A percentile compares a stretch with the other conserved stretches of the same genome.
phyloP scores from a whole-genome alignment of 2,113 vertebrate genomes.

The Pangasianodon hypophthalmus region DNA sequence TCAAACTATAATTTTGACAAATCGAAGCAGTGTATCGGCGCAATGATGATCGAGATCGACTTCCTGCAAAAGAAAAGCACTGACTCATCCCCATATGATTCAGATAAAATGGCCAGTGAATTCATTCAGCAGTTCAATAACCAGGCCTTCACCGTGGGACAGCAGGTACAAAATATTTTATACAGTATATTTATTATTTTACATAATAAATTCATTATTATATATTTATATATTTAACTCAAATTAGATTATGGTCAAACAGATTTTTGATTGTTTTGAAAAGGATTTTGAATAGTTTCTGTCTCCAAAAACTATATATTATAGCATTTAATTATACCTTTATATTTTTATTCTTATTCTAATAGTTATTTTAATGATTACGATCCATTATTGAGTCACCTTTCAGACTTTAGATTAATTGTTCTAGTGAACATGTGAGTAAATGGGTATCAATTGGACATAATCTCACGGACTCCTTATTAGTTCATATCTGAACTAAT shows the following conservation, averaged over 20 bases:
- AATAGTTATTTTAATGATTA: neutral
- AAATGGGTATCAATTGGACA: neutral
- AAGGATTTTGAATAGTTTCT: too few relatives aligned
- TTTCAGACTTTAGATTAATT: neutral
- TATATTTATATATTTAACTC: neutral
- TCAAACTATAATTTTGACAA: conserved; percentile 92
- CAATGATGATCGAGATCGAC: conserved; percentile 96
- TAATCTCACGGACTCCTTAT: neutral
- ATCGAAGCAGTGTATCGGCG: conserved; percentile 92
- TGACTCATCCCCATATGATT: conserved; percentile 93
- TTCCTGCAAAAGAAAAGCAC: conserved; percentile 97
- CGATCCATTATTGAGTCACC: neutral
- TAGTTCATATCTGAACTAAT: neutral
- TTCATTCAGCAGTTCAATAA: conserved; percentile 99
- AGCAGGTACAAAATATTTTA: conserved; percentile 79
- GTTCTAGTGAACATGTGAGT: neutral
- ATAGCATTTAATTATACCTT: too few relatives aligned
- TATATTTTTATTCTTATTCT: neutral
- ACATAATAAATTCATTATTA: neutral
- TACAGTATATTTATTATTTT: neutral
- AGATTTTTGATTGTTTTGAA: too few relatives aligned
- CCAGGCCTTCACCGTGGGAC: conserved; percentile 88
- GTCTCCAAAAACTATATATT: neutral
- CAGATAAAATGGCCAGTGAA: conserved; percentile 94
- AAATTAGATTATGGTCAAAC: too few relatives aligned